Conservation (phyloP, 2,113 vertebrate genomes). For the Scomber scombrus region DNA sequence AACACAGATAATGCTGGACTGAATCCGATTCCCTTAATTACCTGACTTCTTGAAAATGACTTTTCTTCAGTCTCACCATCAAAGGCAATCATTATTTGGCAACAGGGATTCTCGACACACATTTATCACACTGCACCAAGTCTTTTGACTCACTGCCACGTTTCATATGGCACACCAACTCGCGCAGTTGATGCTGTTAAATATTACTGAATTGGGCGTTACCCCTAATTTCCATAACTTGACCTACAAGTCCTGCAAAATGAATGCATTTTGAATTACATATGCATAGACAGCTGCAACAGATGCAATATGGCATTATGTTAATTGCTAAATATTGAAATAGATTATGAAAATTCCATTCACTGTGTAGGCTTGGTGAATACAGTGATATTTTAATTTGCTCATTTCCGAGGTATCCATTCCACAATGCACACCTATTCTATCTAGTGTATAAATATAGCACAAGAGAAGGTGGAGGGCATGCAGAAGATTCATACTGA, state of each 20-base stretch:
- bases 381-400: conserved; percentile 43
- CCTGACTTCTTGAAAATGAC: conserved; percentile 37
- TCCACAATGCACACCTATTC: conserved; percentile 15
- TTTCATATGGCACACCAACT: conserved; percentile 54
- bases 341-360: conserved; percentile 46
- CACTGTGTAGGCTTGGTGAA: conserved; percentile 1
- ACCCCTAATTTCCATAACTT: conserved; percentile 66
- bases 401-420: conserved; percentile 27
- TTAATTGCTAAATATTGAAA: conserved; percentile 64
- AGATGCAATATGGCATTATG: conserved; percentile 55
- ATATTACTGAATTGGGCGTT: conserved; percentile 56
- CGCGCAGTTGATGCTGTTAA: conserved; percentile 47
- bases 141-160: conserved; percentile 61
- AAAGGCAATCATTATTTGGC: conserved; percentile 64
- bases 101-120: conserved; percentile 49
- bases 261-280: too few species aligned
- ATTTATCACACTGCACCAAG: conserved; percentile 47
- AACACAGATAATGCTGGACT: conserved; percentile 16
- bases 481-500: conserved; percentile 31
- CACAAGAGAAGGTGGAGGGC: conserved; percentile 19
- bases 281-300: conserved; percentile 39
- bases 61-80: conserved; percentile 50
- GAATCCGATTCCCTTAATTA: conserved; percentile 41
- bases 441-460: conserved; percentile 50
- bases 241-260: conserved; percentile 66